Evolutionary conservation across 2,113 vertebrate genomes (phyloP).

Genomic region (Otus sunia): DNA sequence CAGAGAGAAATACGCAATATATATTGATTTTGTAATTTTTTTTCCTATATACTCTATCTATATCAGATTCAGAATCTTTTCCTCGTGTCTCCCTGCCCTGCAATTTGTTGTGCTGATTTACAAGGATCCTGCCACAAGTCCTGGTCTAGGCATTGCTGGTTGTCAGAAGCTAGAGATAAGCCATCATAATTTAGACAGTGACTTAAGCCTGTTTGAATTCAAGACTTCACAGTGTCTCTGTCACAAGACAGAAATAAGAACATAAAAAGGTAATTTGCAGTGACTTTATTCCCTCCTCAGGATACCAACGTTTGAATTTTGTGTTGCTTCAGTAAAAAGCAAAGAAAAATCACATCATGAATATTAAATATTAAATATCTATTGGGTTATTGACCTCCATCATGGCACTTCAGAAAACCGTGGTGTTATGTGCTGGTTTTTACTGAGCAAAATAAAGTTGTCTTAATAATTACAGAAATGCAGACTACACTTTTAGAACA

Average conservation of each 20-base stretch:
- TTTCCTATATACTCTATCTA: background rate
- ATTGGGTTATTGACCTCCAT: background rate
- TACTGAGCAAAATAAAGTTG: background rate
- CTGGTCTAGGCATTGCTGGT: background rate
- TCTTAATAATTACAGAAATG: background rate
- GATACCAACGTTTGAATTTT: background rate
- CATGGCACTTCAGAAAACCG: background rate
- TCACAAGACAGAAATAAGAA: background rate
- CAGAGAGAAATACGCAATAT: background rate
- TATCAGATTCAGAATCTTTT: background rate
- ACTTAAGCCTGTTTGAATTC: background rate
- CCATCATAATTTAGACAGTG: background rate
- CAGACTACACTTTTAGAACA: background rate
- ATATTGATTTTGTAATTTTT: background rate
- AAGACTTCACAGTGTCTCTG: background rate
- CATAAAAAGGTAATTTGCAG: background rate
- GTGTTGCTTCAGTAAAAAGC: background rate
- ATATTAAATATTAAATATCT: background rate
- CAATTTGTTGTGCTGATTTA: background rate
- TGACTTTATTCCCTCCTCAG: background rate
- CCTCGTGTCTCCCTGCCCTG: background rate
- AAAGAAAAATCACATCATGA: background rate
- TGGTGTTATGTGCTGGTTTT: background rate
- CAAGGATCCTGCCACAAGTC: background rate
- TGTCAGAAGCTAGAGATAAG: background rate